These are phyloP conservation scores for Phocoena phocoena DNA, from an alignment of 2,113 vertebrate species.

Conservation along the genomic window DNA sequence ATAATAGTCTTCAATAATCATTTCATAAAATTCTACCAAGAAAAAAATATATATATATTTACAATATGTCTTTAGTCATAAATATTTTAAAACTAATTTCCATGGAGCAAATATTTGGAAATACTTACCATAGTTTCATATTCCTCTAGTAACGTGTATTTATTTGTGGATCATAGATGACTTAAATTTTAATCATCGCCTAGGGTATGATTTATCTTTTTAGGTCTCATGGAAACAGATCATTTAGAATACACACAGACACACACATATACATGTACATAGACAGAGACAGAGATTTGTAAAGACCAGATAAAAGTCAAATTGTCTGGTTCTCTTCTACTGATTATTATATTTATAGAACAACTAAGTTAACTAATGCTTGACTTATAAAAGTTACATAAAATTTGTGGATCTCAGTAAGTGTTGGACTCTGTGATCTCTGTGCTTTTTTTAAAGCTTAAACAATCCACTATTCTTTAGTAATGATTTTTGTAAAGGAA, in stretches of 20 bases:
- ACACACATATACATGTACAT: neutral
- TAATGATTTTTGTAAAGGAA: neutral
- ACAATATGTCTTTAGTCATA: neutral
- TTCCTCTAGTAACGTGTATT: neutral
- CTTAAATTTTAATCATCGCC: neutral
- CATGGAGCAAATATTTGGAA: neutral
- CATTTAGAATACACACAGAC: neutral
- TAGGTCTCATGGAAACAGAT: neutral
- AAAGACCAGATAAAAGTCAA: neutral
- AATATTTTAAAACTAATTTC: slow-evolving; percentile 30
- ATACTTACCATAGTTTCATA: neutral
- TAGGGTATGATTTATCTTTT: neutral
- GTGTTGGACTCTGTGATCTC: neutral
- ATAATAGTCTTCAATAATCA: neutral
- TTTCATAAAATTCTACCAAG: neutral
- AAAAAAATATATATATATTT: neutral
- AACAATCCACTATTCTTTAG: neutral
- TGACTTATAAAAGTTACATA: neutral
- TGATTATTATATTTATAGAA: neutral
- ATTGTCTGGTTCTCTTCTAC: neutral
- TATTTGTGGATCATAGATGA: neutral
- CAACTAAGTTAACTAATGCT: neutral
- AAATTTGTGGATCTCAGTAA: neutral
- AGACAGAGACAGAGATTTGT: neutral
- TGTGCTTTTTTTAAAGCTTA: neutral